These are phyloP conservation scores for Hirtodrosophila histrioides DNA, from an alignment of 2,888 invertebrate genomes.

Conservation along the genomic window DNA sequence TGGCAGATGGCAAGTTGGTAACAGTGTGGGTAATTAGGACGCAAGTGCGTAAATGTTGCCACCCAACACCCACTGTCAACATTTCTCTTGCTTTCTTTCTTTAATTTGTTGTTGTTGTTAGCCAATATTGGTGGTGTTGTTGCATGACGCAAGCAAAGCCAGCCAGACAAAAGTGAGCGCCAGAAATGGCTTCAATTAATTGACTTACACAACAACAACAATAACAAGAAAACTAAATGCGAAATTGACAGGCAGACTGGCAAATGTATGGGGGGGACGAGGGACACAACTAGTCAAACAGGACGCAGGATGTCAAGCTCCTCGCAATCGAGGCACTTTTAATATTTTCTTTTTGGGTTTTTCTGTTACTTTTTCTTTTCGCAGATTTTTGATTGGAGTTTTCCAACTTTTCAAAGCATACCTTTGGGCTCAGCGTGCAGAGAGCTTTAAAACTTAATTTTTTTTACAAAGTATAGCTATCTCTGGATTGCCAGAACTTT, in stretches of 20 bases:
- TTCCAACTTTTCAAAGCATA: conserved; percentile 33
- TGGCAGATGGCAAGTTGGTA: conserved; percentile 10
- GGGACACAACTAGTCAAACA: too few species aligned
- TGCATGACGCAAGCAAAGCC: conserved; percentile 48
- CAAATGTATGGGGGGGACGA: background rate
- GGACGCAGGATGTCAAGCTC: too few species aligned
- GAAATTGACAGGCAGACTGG: conserved; percentile 9
- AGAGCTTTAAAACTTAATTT: too few species aligned
- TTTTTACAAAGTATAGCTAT: too few species aligned
- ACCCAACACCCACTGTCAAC: background rate
- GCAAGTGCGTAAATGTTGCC: conserved; percentile 61
- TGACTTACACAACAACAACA: conserved; percentile 38
- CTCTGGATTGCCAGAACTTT: too few species aligned
- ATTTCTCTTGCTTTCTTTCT: background rate
- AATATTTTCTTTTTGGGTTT: too few species aligned
- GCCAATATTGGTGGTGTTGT: conserved; percentile 1
- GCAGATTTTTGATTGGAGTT: too few species aligned
- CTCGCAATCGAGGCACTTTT: too few species aligned
- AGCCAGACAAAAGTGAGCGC: conserved; percentile 21
- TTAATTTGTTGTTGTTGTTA: background rate
- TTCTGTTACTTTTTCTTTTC: background rate
- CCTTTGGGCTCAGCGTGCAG: conserved; percentile 32
- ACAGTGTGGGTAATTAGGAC: conserved; percentile 66
- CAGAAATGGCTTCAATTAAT: conserved; percentile 62
- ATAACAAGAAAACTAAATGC: conserved; percentile 4